Evolutionary conservation across 2,113 vertebrate genomes (phyloP).

Genomic region (Meleagris gallopavo): DNA sequence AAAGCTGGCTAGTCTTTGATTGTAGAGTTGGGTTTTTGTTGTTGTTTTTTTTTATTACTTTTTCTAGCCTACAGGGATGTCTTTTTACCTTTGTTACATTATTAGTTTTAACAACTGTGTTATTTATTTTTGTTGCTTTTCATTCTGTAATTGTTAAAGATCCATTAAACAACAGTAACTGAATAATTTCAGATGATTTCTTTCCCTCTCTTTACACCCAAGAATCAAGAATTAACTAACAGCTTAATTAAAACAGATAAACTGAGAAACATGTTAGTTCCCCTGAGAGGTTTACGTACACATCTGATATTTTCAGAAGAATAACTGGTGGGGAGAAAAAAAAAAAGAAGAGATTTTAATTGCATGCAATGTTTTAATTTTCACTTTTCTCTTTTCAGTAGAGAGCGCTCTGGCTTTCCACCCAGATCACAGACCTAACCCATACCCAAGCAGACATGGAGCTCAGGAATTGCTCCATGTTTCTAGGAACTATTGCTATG

Average conservation of each 20-base stretch:
- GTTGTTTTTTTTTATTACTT: not conserved
- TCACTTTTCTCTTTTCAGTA: not conserved
- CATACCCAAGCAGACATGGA: rapidly evolving
- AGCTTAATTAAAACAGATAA: slow-evolving; percentile 67
- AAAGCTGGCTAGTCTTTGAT: not conserved
- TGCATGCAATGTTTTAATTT: not conserved
- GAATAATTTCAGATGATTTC: not conserved
- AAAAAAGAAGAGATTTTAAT: not conserved
- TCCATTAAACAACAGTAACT: slow-evolving; percentile 25
- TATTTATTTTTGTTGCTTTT: slow-evolving; percentile 30
- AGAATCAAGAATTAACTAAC: slow-evolving; percentile 50
- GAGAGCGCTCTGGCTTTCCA: not conserved
- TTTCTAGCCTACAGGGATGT: not conserved
- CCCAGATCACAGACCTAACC: not conserved
- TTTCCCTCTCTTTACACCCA: not conserved
- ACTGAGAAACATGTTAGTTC: slow-evolving; percentile 21
- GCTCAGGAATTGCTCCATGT: not conserved
- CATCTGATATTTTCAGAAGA: slow-evolving; percentile 48
- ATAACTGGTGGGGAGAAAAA: not conserved
- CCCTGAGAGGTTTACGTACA: slow-evolving; percentile 1
- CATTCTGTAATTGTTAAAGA: slow-evolving; percentile 11
- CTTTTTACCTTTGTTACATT: slow-evolving; percentile 43
- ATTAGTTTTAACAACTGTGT: slow-evolving; percentile 42
- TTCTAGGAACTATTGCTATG: not conserved
- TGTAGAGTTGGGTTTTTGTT: not conserved